Evolutionary conservation across 2,113 vertebrate species (phyloP).

Genomic region (Oceanites oceanicus): DNA sequence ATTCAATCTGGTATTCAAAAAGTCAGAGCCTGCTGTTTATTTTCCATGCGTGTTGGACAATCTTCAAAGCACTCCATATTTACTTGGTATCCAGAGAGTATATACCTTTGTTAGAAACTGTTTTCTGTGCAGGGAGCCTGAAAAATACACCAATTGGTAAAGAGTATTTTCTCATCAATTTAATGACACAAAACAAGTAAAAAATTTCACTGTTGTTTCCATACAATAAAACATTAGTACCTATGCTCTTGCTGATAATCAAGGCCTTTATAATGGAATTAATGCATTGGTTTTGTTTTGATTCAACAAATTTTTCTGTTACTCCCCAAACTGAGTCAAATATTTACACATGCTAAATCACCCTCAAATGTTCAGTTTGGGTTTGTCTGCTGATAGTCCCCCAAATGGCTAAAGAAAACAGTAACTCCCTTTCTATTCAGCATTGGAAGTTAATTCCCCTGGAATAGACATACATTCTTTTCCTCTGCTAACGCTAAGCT

Average conservation of each 20-base stretch:
- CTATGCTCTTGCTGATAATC: not conserved
- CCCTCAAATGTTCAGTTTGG: not conserved
- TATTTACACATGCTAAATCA: not conserved
- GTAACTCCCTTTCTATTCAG: not conserved
- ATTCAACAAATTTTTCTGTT: not conserved
- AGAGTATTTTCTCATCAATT: not conserved
- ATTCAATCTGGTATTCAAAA: not conserved
- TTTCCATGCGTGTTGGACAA: not conserved
- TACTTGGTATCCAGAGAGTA: not conserved
- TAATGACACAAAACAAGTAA: not conserved
- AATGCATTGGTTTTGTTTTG: not conserved
- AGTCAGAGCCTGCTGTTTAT: not conserved
- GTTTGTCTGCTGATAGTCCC: not conserved
- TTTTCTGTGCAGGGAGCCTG: not conserved
- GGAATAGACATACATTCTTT: not conserved
- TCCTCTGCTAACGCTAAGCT: not conserved
- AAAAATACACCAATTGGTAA: not conserved
- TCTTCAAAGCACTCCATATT: not conserved
- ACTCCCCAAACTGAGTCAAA: not conserved
- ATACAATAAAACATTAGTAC: not conserved
- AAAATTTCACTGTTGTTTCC: not conserved
- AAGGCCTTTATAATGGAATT: not conserved
- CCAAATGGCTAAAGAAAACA: not conserved
- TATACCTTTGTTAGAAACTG: not conserved
- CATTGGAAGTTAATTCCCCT: not conserved